Evolutionary conservation across 23 tunicate genomes (phyloP).

Genomic region (Halocynthia aurantium): DNA sequence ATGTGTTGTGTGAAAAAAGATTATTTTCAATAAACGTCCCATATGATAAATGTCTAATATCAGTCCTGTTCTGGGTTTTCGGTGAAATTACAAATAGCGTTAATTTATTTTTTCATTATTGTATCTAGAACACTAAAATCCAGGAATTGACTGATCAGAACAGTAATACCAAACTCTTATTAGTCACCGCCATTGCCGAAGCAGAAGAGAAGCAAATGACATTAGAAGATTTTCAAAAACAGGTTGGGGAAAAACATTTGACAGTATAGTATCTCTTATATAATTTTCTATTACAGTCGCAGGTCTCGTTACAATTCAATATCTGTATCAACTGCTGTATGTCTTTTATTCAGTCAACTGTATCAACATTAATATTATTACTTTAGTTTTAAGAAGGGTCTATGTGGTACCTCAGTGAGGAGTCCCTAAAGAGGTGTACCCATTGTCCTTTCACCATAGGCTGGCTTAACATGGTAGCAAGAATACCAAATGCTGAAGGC

Average conservation of each 20-base stretch:
- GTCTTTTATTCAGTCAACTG: neutral
- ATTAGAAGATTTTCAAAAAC: slow-evolving; percentile 8
- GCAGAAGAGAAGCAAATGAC: slow-evolving; percentile 12
- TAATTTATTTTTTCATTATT: neutral
- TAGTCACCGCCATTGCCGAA: neutral
- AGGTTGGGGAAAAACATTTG: neutral
- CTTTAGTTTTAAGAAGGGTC: too few species aligned
- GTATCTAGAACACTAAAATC: slow-evolving; percentile 5
- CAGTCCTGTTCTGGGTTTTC: too few species aligned
- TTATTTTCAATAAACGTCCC: too few species aligned
- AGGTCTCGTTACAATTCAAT: neutral
- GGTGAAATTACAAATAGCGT: too few species aligned
- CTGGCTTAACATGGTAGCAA: too few species aligned
- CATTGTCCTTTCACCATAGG: too few species aligned
- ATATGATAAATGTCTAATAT: too few species aligned
- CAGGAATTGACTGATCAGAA: neutral
- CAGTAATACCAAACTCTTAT: neutral
- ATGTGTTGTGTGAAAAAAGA: too few species aligned
- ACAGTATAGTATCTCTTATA: neutral
- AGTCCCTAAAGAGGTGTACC: too few species aligned
- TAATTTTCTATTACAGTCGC: neutral
- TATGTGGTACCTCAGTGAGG: too few species aligned
- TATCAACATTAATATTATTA: neutral
- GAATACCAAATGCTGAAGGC: too few species aligned
- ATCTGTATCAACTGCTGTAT: neutral